Percentiles rank a stretch among this genome's conserved stretches.
Conservation (phyloP, 1,140 invertebrate species). For the Yoshiicerus persimilis region DNA sequence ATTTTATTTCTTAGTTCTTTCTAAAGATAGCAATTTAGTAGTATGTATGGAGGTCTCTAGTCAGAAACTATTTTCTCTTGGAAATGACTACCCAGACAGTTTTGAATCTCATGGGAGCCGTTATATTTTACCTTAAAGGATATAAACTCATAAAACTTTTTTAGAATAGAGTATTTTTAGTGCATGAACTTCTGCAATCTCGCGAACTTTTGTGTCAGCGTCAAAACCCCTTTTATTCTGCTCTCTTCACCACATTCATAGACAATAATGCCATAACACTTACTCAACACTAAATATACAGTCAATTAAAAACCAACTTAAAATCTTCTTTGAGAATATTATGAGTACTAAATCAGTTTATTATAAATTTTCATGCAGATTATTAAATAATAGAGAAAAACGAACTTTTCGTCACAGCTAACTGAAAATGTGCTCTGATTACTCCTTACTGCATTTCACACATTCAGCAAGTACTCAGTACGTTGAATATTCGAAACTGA, state of each 20-base stretch:
- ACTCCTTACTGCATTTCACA: too few species aligned
- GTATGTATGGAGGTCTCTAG: background rate
- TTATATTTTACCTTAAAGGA: background rate
- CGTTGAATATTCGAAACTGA: too few species aligned
- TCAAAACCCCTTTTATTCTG: background rate
- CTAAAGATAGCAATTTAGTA: background rate
- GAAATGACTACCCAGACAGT: background rate
- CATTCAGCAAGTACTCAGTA: too few species aligned
- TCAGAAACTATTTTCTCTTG: background rate
- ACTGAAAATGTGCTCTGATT: too few species aligned
- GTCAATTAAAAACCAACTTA: too few species aligned
- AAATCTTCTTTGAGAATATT: too few species aligned
- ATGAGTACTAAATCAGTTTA: too few species aligned
- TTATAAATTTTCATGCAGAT: too few species aligned
- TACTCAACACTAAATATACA: too few species aligned
- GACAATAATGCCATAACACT: too few species aligned
- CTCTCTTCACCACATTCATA: background rate
- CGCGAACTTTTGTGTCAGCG: background rate
- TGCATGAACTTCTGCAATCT: background rate
- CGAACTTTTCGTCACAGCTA: too few species aligned
- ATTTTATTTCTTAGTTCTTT: background rate
- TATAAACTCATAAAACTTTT: conserved; percentile 5
- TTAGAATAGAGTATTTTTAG: background rate
- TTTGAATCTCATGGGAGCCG: background rate
- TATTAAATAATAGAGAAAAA: too few species aligned